phyloP scores from a whole-genome alignment of 2,888 invertebrate genomes.

The Lottia scabra region DNA sequence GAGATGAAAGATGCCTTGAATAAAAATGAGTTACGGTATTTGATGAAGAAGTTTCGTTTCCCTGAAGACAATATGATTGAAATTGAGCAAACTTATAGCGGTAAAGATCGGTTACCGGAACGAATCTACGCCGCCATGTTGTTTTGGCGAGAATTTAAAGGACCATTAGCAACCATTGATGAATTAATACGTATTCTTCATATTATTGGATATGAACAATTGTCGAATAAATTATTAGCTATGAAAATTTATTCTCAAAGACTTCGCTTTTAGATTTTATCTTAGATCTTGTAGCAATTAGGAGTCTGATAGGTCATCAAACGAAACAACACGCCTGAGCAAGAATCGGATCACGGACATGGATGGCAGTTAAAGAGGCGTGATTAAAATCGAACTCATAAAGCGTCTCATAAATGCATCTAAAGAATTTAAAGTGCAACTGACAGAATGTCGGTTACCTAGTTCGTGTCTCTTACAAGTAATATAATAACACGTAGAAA shows the following conservation, averaged over 20 bases:
- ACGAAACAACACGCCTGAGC: too few species aligned
- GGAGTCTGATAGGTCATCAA: too few species aligned
- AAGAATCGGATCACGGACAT: too few species aligned
- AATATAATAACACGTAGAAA: too few species aligned
- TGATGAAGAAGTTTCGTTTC: constrained; percentile 62
- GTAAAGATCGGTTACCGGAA: constrained; percentile 59
- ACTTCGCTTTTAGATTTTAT: constrained; percentile 38
- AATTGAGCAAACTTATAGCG: constrained; percentile 58
- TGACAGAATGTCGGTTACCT: too few species aligned
- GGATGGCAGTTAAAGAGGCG: too few species aligned
- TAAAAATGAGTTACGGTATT: constrained; percentile 62
- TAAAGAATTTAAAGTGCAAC: too few species aligned
- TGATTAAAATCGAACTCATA: too few species aligned
- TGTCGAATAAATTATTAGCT: constrained; percentile 44
- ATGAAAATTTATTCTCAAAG: constrained; percentile 59
- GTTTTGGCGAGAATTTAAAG: constrained; percentile 57
- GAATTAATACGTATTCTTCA: constrained; percentile 62
- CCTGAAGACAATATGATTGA: constrained; percentile 60
- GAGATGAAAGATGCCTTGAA: constrained; percentile 51
- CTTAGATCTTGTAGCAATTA: not conserved
- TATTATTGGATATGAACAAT: constrained; percentile 56
- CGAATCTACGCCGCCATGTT: constrained; percentile 52
- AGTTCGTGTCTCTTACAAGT: too few species aligned
- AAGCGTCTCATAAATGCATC: too few species aligned
- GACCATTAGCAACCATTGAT: constrained; percentile 55